A percentile compares a stretch with the other conserved stretches of the same genome.
Evolutionary conservation across 2,888 invertebrate species (phyloP).

Genomic region (Schrankia costaestrigalis): DNA sequence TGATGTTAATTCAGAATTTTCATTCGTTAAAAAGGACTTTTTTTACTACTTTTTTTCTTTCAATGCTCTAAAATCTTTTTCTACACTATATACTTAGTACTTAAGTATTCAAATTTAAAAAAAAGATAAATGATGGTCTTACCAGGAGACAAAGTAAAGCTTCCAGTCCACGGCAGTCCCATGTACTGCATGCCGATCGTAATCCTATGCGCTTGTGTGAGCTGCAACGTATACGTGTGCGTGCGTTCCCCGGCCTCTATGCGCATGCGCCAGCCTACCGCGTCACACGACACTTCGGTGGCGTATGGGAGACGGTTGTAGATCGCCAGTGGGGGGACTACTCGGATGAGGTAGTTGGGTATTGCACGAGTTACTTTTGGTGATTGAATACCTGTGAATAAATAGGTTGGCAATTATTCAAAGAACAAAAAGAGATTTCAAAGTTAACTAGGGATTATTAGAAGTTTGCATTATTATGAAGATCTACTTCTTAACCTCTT

Average conservation of each 20-base stretch:
- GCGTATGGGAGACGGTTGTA: slow-evolving; percentile 90
- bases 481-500: no score
- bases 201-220: slow-evolving; percentile 78
- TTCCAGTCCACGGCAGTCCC: slow-evolving; percentile 85
- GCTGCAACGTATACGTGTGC: slow-evolving; percentile 84
- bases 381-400: slow-evolving; percentile 55
- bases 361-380: slow-evolving; percentile 74
- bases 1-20: no score
- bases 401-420: background rate
- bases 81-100: no score
- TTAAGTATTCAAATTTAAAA: no score
- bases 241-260: slow-evolving; percentile 87
- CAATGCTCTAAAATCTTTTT: no score
- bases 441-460: no score
- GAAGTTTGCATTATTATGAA: no score
- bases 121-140: no score
- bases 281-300: slow-evolving; percentile 25
- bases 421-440: background rate
- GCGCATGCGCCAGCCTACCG: slow-evolving; percentile 61
- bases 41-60: no score
- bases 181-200: slow-evolving; percentile 81
- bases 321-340: slow-evolving; percentile 87
- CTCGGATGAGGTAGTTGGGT: slow-evolving; percentile 86
- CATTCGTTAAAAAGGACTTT: no score
- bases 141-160: slow-evolving; percentile 84